A percentile compares a stretch with the other conserved stretches of the same genome.
Evolutionary conservation across 2,113 vertebrate genomes (phyloP).

Genomic region (Nesospiza acunhae): DNA sequence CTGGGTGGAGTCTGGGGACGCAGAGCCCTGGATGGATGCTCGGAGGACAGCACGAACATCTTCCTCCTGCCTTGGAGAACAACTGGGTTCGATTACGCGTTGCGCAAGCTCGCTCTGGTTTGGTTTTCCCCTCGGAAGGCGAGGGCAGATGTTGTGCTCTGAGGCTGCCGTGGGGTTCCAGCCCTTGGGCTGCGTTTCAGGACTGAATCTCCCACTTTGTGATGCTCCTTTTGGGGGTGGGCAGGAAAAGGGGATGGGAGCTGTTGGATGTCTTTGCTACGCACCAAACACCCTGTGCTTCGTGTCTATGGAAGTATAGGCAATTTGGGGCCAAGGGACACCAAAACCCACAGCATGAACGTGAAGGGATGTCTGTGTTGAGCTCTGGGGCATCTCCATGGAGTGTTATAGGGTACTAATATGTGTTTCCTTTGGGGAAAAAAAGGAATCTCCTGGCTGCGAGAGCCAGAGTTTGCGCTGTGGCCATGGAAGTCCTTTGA

Average conservation of each 20-base stretch:
- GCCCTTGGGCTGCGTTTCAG: background rate
- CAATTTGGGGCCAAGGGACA: background rate
- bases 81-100: background rate
- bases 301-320: rapidly evolving
- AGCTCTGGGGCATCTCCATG: background rate
- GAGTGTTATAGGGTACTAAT: background rate
- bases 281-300: rapidly evolving
- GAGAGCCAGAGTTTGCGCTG: background rate
- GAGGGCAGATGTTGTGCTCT: background rate
- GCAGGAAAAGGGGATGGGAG: background rate
- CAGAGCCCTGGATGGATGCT: background rate
- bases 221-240: background rate
- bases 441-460: background rate
- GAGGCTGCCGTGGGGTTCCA: background rate
- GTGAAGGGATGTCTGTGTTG: background rate
- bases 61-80: background rate
- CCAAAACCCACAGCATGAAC: rapidly evolving
- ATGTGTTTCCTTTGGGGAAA: background rate
- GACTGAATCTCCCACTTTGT: background rate
- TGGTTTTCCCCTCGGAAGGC: background rate
- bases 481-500: background rate
- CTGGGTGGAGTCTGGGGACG: background rate
- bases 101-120: background rate
- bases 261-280: background rate
- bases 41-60: background rate